Evolutionary conservation across 1,140 invertebrate species (phyloP), one percentile per base, ranked within the genome.

Genomic region (Drosophila nikananu): DNA sequence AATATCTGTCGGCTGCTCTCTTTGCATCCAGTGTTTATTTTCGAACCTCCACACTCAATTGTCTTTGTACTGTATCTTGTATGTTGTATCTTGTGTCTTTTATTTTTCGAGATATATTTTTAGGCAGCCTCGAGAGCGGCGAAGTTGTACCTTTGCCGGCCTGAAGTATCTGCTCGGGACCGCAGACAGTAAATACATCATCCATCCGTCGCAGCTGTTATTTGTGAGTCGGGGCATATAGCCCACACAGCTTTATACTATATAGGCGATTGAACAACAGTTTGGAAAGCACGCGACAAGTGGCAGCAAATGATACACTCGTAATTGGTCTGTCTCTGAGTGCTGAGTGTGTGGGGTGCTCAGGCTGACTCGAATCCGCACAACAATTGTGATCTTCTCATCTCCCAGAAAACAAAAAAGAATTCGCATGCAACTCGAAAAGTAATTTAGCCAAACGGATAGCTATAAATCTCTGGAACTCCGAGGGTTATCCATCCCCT

Each of bases 221-320:
- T 27, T 37, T 37, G 70, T 37, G 39, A 62, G 57, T 70, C 4
- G 21, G 13, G 15, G 27, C 30, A 30, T 51, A 48, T 39, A 72
- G 51, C 30, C 23, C 44, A 19, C 44, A 39, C 30, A 35, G 52
- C 19, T 23, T 30, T 44, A n/a, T 19, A 30, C 21, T 46, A 39
- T 51, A 77, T 60, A 67, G 58, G 44, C 37, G 68, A 73, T 73
- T 73, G 68, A 73, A 64, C 70, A 64, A 64, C 58, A 64, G 72
- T 57, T 75, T 75, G 23, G 63, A 44, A 73, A 73, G 44, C 71
- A 73, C 71, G 54, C 70, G 54, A 72, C 70, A 72, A 72, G 70
- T 73, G 52, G 41, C 74, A 39, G 48, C 57, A 37, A 37, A 61
- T 77, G 67, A 77, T 77, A 12, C 15, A 57, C 54, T 39, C 21